A percentile compares a stretch with the other conserved stretches of the same genome.
Conservation (phyloP, 2,888 invertebrate species). For the Apamea epomidion region DNA sequence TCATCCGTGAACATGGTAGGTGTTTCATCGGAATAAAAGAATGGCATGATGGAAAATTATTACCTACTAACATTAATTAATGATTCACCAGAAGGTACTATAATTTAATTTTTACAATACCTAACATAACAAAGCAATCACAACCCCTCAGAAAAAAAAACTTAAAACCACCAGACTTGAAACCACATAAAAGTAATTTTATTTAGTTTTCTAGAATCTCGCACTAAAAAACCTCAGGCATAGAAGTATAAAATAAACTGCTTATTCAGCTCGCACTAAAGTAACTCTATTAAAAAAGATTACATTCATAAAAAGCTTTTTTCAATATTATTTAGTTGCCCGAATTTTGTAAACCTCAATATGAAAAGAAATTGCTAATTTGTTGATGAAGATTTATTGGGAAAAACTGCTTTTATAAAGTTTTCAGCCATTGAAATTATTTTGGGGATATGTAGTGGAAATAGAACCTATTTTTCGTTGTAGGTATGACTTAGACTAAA, state of each 20-base stretch:
- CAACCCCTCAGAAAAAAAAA: no score
- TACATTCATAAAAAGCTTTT: constrained; percentile 12
- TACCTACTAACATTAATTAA: neutral
- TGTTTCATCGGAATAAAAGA: neutral
- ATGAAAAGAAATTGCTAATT: neutral
- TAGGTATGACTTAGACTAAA: neutral
- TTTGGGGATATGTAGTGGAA: neutral
- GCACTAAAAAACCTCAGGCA: neutral
- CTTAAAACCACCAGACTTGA: neutral
- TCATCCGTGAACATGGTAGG: neutral
- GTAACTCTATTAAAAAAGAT: constrained; percentile 6
- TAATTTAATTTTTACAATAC: neutral
- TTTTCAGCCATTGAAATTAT: neutral
- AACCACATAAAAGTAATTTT: neutral
- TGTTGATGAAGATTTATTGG: neutral
- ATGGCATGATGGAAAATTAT: neutral
- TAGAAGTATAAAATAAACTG: neutral
- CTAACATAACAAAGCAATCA: neutral
- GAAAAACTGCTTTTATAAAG: neutral
- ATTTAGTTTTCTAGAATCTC: neutral
- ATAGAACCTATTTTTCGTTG: neutral
- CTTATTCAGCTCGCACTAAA: constrained; percentile 12
- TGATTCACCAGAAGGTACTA: neutral
- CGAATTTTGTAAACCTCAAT: constrained; percentile 2
- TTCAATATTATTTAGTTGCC: constrained; percentile 15